These are phyloP conservation scores for Odontocolon sp. DNA, from an alignment of 2,888 invertebrate species.

Conservation along the genomic window DNA sequence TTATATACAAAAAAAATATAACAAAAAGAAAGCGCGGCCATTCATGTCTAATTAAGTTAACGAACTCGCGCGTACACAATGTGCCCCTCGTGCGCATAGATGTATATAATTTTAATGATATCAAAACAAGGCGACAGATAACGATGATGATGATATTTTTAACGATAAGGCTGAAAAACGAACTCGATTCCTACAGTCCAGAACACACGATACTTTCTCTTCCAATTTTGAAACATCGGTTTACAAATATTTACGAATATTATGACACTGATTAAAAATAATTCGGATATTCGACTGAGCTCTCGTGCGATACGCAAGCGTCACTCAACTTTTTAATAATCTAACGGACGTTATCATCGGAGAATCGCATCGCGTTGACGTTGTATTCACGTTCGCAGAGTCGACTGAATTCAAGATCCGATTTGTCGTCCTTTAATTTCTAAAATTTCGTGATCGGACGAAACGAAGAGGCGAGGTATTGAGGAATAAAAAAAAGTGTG, in stretches of 20 bases:
- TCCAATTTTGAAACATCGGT: slow-evolving; percentile 53
- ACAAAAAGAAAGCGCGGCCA: slow-evolving; percentile 33
- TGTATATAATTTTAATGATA: slow-evolving; percentile 50
- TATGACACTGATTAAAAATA: background rate
- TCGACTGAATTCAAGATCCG: slow-evolving; percentile 6
- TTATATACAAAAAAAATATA: slow-evolving; percentile 16
- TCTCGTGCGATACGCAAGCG: slow-evolving; percentile 72
- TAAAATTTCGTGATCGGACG: background rate
- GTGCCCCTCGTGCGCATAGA: slow-evolving; percentile 48
- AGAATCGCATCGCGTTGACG: slow-evolving; percentile 8
- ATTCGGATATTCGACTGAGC: slow-evolving; percentile 67
- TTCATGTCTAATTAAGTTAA: slow-evolving; percentile 35
- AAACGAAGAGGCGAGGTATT: background rate
- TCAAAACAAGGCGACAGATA: slow-evolving; percentile 45
- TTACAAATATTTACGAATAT: slow-evolving; percentile 2
- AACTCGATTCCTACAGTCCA: slow-evolving; percentile 62
- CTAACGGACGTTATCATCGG: too few species aligned
- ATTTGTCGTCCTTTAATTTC: slow-evolving; percentile 4
- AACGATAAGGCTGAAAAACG: slow-evolving; percentile 64
- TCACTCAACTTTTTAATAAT: slow-evolving; percentile 68
- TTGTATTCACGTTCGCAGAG: slow-evolving; percentile 3
- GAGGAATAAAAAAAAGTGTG: background rate
- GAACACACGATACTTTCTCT: slow-evolving; percentile 64
- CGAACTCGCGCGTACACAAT: slow-evolving; percentile 28
- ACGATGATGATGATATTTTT: slow-evolving; percentile 61